Evolutionary conservation across 2,113 vertebrate species (phyloP).

Genomic region (Picathartes gymnocephalus): DNA sequence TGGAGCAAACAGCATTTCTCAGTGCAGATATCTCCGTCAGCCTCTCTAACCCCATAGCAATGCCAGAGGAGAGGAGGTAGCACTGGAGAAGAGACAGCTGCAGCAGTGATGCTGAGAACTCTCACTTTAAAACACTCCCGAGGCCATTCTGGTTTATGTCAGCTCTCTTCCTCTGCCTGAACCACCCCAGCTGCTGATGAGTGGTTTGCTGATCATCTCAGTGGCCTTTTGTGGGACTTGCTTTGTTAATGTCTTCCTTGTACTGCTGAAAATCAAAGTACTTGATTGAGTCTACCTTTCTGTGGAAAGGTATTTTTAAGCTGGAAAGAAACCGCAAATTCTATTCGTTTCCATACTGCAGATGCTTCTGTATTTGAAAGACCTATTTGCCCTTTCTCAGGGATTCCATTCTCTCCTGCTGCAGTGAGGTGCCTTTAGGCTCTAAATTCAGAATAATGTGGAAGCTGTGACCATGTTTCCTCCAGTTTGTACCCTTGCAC

Average conservation of each 20-base stretch:
- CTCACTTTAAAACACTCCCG: background rate
- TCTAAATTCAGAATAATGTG: background rate
- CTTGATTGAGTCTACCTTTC: background rate
- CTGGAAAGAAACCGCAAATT: background rate
- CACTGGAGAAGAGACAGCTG: background rate
- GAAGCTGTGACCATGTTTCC: background rate
- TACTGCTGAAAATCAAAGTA: background rate
- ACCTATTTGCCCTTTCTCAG: background rate
- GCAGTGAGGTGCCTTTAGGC: background rate
- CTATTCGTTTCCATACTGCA: background rate
- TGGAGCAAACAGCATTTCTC: background rate
- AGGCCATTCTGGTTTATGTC: background rate
- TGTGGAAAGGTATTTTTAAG: background rate
- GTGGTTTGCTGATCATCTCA: background rate
- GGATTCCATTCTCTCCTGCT: background rate
- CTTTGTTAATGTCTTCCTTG: background rate
- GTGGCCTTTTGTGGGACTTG: background rate
- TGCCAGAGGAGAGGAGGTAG: background rate
- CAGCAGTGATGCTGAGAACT: background rate
- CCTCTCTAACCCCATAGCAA: background rate
- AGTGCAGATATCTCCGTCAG: rapidly evolving
- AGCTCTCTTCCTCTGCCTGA: background rate
- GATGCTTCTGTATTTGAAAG: background rate
- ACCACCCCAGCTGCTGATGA: background rate
- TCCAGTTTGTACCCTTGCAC: background rate